Evolutionary conservation across 2,888 invertebrate species (phyloP).

Genomic region (Cephus sareptanus): DNA sequence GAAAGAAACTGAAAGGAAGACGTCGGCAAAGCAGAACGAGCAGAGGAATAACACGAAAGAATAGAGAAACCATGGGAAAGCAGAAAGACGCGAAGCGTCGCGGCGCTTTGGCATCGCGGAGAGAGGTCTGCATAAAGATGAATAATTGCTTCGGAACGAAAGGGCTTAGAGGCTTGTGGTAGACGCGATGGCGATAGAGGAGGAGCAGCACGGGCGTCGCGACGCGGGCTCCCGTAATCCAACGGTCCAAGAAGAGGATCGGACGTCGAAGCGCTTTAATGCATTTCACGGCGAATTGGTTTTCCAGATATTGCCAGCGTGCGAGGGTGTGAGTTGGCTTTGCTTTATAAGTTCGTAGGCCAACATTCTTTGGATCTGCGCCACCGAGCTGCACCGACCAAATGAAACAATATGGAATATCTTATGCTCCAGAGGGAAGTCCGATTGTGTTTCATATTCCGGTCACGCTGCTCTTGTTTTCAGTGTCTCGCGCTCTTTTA

Average conservation of each 20-base stretch:
- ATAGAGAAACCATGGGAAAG: background rate
- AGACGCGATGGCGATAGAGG: constrained; percentile 8
- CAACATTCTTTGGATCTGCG: constrained; percentile 54
- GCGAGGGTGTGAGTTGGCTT: constrained; percentile 22
- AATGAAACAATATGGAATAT: constrained; percentile 50
- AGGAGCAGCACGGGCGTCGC: constrained; percentile 4
- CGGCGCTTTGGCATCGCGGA: too few species aligned
- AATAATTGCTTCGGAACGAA: constrained; percentile 24
- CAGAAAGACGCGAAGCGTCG: constrained; percentile 16
- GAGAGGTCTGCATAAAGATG: constrained; percentile 13
- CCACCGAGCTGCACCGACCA: constrained; percentile 44
- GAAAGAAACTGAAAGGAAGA: background rate
- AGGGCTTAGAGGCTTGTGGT: constrained; percentile 17
- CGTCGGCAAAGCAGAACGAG: constrained; percentile 1
- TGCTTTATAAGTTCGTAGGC: constrained; percentile 40
- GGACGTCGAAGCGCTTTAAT: constrained; percentile 22
- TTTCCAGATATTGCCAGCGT: constrained; percentile 34
- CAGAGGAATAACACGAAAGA: background rate
- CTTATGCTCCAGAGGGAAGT: constrained; percentile 35
- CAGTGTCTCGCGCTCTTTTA: too few species aligned
- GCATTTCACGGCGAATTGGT: constrained; percentile 41
- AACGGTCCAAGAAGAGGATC: constrained; percentile 8
- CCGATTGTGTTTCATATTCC: constrained; percentile 26
- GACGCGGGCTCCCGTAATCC: constrained; percentile 22
- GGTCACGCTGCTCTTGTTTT: background rate